phyloP scores from a whole-genome alignment of 2,113 vertebrate species.

The Oreochromis spilurus region DNA sequence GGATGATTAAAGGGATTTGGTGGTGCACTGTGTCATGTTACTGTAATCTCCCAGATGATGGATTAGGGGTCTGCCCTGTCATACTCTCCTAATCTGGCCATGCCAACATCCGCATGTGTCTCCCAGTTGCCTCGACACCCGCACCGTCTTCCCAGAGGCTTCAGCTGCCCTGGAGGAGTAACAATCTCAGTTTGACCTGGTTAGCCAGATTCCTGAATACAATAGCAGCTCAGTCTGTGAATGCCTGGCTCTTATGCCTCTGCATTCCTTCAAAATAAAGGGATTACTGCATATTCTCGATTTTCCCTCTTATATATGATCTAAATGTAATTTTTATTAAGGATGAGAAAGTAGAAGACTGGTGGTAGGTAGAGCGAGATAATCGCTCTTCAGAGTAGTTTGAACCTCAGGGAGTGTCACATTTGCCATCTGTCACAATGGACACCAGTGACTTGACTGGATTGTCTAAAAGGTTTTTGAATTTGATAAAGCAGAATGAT shows the following conservation, averaged over 20 bases:
- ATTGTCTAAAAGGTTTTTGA: constrained; percentile 27
- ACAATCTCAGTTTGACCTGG: constrained; percentile 16
- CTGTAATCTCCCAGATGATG: constrained; percentile 67
- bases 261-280: constrained; percentile 2
- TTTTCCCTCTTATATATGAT: not conserved
- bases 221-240: constrained; percentile 7
- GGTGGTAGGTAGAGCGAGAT: not conserved
- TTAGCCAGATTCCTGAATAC: constrained; percentile 6
- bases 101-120: constrained; percentile 6
- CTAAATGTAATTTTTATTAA: not conserved
- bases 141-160: constrained; percentile 1
- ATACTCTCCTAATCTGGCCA: constrained; percentile 54
- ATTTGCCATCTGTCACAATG: constrained; percentile 35
- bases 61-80: constrained; percentile 61
- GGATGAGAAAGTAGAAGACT: not conserved
- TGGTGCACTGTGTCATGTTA: constrained; percentile 63
- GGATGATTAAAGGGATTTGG: constrained; percentile 70
- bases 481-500: constrained; percentile 38
- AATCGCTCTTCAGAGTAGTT: constrained; percentile 9
- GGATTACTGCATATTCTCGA: not conserved
- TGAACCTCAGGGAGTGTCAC: constrained; percentile 1
- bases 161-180: constrained; percentile 2
- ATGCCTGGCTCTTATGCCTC: constrained; percentile 13
- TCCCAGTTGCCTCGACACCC: constrained; percentile 6
- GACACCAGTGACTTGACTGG: constrained; percentile 9